A percentile compares a stretch with the other conserved stretches of the same genome.
Evolutionary conservation across 2,113 vertebrate genomes (phyloP).

Genomic region (Pungitius pungitius): DNA sequence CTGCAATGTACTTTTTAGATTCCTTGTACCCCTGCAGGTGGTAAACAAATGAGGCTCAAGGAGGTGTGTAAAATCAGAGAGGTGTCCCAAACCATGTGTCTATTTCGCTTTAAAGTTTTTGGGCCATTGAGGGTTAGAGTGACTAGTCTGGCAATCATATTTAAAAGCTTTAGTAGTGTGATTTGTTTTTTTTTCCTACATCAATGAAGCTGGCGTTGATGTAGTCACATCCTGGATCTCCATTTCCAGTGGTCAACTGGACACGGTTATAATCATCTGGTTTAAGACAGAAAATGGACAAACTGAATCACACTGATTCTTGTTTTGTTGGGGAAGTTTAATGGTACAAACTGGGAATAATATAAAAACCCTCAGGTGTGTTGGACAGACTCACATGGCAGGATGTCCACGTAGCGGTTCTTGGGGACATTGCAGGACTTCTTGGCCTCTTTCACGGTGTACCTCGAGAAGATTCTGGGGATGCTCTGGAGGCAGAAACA

Average conservation of each 20-base stretch:
- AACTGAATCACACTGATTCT: background rate
- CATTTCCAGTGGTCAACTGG: slow-evolving; percentile 82
- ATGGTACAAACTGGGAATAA: background rate
- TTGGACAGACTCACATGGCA: slow-evolving; percentile 87
- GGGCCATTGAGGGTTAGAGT: background rate
- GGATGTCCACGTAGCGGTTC: slow-evolving; percentile 97
- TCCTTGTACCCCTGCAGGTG: slow-evolving; percentile 91
- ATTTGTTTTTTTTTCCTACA: slow-evolving; percentile 74
- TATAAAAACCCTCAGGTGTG: background rate
- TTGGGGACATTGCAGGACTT: slow-evolving; percentile 87
- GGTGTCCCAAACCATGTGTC: background rate
- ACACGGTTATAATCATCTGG: slow-evolving; percentile 96
- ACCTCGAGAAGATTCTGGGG: slow-evolving; percentile 90
- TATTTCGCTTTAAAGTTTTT: background rate
- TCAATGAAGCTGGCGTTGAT: slow-evolving; percentile 98
- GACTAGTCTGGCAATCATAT: background rate
- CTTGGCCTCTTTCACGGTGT: slow-evolving; percentile 89
- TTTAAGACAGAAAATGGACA: slow-evolving; percentile 32
- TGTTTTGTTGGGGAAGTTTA: background rate
- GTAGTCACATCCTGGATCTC: slow-evolving; percentile 87
- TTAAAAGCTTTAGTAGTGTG: background rate
- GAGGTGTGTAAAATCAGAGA: background rate
- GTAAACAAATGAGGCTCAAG: slow-evolving; percentile 4
- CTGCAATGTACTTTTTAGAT: slow-evolving; percentile 95
- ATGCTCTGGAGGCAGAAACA: slow-evolving; percentile 85